Percentiles rank a stretch among this genome's conserved stretches.
Evolutionary conservation across 2,113 vertebrate species (phyloP).

Genomic region (Harpagus bidentatus): DNA sequence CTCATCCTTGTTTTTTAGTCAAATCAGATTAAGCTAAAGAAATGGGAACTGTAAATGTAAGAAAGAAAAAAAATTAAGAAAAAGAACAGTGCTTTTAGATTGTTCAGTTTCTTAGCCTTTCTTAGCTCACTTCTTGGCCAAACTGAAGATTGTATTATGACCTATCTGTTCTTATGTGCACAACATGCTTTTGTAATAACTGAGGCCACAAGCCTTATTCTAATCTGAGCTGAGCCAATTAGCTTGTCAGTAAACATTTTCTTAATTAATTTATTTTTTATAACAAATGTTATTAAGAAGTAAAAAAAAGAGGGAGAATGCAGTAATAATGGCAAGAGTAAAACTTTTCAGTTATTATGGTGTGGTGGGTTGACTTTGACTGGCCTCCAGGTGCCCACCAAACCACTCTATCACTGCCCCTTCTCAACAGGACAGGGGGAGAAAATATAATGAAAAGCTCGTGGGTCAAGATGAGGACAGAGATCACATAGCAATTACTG

Average conservation of each 20-base stretch:
- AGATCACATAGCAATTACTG: background rate
- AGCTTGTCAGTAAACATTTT: background rate
- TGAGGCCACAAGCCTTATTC: background rate
- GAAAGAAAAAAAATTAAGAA: background rate
- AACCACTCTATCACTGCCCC: fast-evolving
- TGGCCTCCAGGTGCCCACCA: background rate
- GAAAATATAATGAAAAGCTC: background rate
- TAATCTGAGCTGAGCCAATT: background rate
- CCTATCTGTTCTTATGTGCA: background rate
- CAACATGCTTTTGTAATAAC: background rate
- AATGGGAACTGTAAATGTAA: background rate
- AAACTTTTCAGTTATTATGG: background rate
- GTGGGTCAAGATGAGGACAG: background rate
- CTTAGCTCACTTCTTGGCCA: background rate
- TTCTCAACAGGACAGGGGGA: background rate
- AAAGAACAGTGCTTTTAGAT: background rate
- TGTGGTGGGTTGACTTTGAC: background rate
- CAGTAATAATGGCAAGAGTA: background rate
- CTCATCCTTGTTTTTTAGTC: background rate
- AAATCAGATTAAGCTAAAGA: background rate
- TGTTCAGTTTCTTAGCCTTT: background rate
- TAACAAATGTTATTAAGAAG: background rate
- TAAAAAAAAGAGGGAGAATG: background rate
- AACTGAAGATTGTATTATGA: background rate
- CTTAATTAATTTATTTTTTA: background rate